Evolutionary conservation across 2,797 vertebrate species (phyloP).

Genomic region (Otus scops): DNA sequence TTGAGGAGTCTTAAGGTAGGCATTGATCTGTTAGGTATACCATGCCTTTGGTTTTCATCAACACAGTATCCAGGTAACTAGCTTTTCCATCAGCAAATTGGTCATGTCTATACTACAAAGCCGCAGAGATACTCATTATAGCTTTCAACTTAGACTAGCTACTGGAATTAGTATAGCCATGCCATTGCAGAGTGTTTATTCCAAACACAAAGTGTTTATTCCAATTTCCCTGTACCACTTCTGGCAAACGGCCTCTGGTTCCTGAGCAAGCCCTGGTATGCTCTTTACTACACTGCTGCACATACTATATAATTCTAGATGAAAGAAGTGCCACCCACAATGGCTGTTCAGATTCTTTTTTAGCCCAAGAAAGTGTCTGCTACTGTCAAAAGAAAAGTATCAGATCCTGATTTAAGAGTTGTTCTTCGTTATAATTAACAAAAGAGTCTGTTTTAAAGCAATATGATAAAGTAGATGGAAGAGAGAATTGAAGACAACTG

Average conservation of each 20-base stretch:
- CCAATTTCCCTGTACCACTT: not conserved
- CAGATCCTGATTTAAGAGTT: not conserved
- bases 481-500: not conserved
- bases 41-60: not conserved
- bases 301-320: not conserved
- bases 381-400: not conserved
- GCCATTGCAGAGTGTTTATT: not conserved
- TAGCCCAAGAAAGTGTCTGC: not conserved
- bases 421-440: not conserved
- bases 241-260: not conserved
- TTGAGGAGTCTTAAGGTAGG: not conserved
- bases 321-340: not conserved
- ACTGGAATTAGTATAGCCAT: not conserved
- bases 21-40: not conserved
- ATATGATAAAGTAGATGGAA: not conserved
- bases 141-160: not conserved
- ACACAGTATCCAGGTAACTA: not conserved
- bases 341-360: not conserved
- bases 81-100: not conserved
- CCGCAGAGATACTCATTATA: not conserved
- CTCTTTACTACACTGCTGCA: not conserved
- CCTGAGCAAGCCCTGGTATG: not conserved
- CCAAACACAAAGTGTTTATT: not conserved
- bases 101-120: not conserved
- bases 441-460: not conserved